These are phyloP conservation scores for Aromia moschata DNA, from an alignment of 2,888 invertebrate species.

Conservation along the genomic window DNA sequence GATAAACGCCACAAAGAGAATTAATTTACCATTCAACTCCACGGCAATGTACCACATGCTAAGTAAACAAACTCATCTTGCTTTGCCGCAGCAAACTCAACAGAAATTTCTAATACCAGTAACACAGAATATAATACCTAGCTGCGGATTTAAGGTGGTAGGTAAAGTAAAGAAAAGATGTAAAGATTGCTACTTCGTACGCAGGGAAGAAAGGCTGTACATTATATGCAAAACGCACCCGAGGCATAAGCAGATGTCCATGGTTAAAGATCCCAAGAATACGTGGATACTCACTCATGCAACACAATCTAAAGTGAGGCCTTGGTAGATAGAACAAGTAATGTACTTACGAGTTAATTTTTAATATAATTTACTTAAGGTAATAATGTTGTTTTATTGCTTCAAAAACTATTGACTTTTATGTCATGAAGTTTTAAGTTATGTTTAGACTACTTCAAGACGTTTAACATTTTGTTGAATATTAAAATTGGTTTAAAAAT, in stretches of 20 bases:
- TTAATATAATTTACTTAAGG: too few species aligned
- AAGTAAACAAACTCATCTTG: conserved; percentile 9
- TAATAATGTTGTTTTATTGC: too few species aligned
- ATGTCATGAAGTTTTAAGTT: too few species aligned
- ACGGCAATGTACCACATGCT: conserved; percentile 7
- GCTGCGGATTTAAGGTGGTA: conserved; percentile 77
- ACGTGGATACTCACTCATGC: conserved; percentile 82
- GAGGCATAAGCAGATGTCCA: conserved; percentile 84
- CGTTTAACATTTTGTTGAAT: too few species aligned
- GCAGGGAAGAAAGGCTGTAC: conserved; percentile 73
- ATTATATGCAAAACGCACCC: conserved; percentile 80
- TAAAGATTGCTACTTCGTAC: conserved; percentile 80
- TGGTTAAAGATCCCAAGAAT: conserved; percentile 73
- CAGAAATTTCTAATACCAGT: conserved; percentile 40
- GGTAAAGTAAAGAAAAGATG: conserved; percentile 76
- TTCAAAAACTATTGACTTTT: too few species aligned
- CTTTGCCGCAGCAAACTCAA: conserved; percentile 4
- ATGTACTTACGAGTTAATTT: too few species aligned
- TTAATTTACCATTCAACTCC: background rate
- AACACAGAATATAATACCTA: conserved; percentile 44
- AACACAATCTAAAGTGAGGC: conserved; percentile 69
- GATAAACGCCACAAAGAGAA: background rate
- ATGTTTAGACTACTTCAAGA: too few species aligned
- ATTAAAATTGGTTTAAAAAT: too few species aligned
- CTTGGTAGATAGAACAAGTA: too few species aligned